These are phyloP conservation scores for Pyrgilauda ruficollis DNA, from an alignment of 2,113 vertebrate species.

Conservation along the genomic window DNA sequence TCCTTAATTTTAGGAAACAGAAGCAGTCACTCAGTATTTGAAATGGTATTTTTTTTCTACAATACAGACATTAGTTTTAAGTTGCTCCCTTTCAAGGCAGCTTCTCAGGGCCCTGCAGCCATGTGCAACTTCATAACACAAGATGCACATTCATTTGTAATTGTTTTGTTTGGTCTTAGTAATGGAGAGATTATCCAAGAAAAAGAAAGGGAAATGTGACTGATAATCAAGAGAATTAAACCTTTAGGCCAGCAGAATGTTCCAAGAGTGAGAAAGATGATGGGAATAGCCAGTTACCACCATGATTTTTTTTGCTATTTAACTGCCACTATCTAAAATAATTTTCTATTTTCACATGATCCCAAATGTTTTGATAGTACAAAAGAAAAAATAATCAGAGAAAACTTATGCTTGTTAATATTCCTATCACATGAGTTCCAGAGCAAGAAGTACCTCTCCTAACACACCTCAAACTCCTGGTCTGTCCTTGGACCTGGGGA, in stretches of 20 bases:
- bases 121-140: conserved; percentile 7
- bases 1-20: conserved; percentile 90
- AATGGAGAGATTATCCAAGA: not conserved
- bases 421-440: not conserved
- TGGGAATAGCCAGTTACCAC: not conserved
- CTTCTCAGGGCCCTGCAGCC: conserved; percentile 42
- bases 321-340: not conserved
- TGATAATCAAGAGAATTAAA: not conserved
- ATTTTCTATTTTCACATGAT: not conserved
- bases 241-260: not conserved
- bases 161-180: conserved; percentile 21
- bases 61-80: conserved; percentile 70
- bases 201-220: not conserved
- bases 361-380: not conserved
- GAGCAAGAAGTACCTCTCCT: not conserved
- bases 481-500: not conserved
- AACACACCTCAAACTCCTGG: not conserved
- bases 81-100: conserved; percentile 58
- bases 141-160: conserved; percentile 47
- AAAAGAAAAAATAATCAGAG: not conserved
- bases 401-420: not conserved
- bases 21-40: conserved; percentile 80
- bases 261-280: not conserved
- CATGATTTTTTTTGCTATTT: not conserved
- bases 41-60: conserved; percentile 67